Percentiles rank a stretch among this genome's conserved stretches.
These are phyloP conservation scores for Arctocebus calabarensis DNA, from an alignment of 2,797 vertebrate species.

Conservation along the genomic window DNA sequence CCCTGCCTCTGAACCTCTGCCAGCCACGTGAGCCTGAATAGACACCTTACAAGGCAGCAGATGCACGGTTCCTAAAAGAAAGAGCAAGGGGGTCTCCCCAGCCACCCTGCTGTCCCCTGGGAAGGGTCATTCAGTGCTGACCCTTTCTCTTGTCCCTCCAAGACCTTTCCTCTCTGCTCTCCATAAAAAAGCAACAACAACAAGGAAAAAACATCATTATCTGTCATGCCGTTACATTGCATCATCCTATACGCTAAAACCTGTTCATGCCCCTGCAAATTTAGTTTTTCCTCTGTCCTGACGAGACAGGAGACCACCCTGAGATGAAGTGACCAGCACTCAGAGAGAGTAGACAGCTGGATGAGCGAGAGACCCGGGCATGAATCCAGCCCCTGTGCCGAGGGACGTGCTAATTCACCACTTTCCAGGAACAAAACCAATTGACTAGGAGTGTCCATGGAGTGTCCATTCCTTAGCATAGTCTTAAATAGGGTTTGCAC, in stretches of 20 bases:
- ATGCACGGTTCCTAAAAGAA: background rate
- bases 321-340: background rate
- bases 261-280: fast-evolving
- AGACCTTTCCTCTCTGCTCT: background rate
- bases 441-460: fast-evolving
- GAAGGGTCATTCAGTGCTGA: background rate
- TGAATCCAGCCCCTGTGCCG: background rate
- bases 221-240: fast-evolving
- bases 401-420: background rate
- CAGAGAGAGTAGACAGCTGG: background rate
- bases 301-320: background rate
- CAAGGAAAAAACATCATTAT: no score
- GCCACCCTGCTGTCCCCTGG: background rate
- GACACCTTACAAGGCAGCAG: background rate
- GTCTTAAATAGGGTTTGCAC: background rate
- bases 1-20: no score
- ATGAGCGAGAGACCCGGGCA: background rate
- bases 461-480: background rate
- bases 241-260: background rate
- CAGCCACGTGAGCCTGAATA: background rate
- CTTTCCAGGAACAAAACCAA: background rate
- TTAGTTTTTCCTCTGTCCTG: background rate
- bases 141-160: background rate
- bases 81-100: background rate
- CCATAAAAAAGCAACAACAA: background rate